These are phyloP conservation scores for Hymenopus coronatus DNA, from an alignment of 2,888 invertebrate species.

Conservation along the genomic window DNA sequence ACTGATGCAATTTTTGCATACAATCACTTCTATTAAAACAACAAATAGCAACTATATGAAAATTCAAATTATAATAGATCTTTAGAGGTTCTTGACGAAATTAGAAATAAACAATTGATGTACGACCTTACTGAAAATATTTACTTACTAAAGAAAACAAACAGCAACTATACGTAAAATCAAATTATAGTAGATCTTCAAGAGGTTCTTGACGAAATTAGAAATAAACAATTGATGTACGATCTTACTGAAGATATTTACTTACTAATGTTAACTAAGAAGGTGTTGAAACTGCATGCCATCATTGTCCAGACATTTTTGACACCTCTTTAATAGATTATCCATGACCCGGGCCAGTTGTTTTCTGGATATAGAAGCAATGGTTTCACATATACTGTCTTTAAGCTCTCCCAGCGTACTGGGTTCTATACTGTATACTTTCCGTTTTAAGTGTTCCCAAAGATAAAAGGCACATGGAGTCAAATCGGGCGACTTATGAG, in stretches of 20 bases:
- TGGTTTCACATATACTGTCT: not conserved
- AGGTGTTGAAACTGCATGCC: not conserved
- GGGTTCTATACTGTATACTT: not conserved
- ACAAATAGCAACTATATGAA: too few relatives aligned
- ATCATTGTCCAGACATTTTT: not conserved
- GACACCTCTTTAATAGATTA: not conserved
- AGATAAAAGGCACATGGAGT: not conserved
- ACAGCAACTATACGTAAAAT: too few relatives aligned
- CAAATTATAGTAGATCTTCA: too few relatives aligned
- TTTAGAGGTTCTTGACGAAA: too few relatives aligned
- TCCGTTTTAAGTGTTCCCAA: not conserved
- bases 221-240: too few relatives aligned
- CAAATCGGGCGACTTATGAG: not conserved
- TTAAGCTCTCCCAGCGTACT: not conserved
- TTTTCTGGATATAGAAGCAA: not conserved
- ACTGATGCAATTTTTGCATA: too few relatives aligned
- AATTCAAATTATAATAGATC: too few relatives aligned
- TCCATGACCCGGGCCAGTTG: not conserved
- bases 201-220: too few relatives aligned
- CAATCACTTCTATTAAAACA: too few relatives aligned
- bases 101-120: too few relatives aligned
- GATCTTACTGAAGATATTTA: not conserved
- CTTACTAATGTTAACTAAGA: not conserved
- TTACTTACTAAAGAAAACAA: not conserved
- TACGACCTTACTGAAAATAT: too few relatives aligned